Conservation (phyloP, 2,888 invertebrate genomes). For the Hypena proboscidalis region DNA sequence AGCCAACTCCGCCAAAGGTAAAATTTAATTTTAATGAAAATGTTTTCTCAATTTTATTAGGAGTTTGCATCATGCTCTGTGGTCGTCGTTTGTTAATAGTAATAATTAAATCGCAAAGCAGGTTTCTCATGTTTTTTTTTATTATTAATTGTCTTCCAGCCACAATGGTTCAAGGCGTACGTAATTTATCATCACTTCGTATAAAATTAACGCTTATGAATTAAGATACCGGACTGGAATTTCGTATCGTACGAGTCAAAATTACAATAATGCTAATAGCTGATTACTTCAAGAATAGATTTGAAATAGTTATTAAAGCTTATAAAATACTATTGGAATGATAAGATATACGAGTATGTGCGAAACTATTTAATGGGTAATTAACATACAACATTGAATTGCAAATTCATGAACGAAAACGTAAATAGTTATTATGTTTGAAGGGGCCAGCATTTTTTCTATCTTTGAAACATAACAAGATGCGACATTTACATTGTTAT, state of each 20-base stretch:
- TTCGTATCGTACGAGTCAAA: conserved; percentile 21
- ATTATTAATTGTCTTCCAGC: not conserved
- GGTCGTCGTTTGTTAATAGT: not conserved
- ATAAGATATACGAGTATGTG: conserved; percentile 32
- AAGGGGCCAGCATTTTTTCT: conserved; percentile 13
- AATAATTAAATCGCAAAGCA: not conserved
- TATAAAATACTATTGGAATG: conserved; percentile 25
- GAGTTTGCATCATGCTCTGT: too few relatives aligned
- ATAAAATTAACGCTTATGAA: conserved; percentile 9
- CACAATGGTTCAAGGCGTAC: conserved; percentile 4
- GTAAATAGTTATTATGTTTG: conserved; percentile 19
- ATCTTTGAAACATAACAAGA: not conserved
- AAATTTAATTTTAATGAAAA: conserved; percentile 25
- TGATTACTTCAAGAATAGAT: conserved; percentile 27
- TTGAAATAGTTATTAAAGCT: conserved; percentile 39
- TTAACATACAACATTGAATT: conserved; percentile 49
- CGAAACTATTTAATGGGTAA: conserved; percentile 43
- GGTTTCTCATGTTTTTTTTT: not conserved
- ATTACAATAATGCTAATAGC: conserved; percentile 25
- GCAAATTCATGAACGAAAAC: conserved; percentile 31
- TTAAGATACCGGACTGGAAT: conserved; percentile 22
- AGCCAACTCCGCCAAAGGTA: conserved; percentile 75
- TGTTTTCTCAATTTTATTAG: too few relatives aligned
- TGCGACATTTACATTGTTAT: not conserved
- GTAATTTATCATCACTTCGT: not conserved